These are phyloP conservation scores for Microctenopoma steveboyesi DNA, from an alignment of 2,797 vertebrate species.

Conservation along the genomic window DNA sequence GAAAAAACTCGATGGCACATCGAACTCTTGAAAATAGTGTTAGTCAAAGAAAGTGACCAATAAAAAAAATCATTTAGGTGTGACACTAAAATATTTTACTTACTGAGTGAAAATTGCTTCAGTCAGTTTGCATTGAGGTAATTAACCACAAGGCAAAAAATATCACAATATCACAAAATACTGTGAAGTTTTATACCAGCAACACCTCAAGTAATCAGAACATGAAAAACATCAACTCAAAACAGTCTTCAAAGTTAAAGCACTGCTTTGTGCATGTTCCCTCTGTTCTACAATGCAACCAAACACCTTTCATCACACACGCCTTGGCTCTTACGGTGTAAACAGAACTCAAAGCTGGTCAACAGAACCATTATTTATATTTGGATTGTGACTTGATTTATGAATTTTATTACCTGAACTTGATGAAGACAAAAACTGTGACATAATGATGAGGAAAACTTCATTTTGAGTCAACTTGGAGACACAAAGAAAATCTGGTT, in stretches of 20 bases:
- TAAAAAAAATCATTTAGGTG: too few species aligned
- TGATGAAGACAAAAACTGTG: constrained; percentile 20
- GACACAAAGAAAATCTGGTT: constrained; percentile 62
- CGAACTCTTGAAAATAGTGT: neutral
- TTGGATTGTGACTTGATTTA: constrained; percentile 44
- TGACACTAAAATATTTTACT: neutral
- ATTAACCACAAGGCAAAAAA: constrained; percentile 12
- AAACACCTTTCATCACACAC: constrained; percentile 44
- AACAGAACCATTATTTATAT: constrained; percentile 40
- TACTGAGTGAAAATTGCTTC: neutral
- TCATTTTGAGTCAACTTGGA: constrained; percentile 65
- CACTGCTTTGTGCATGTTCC: constrained; percentile 1
- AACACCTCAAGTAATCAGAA: constrained; percentile 15
- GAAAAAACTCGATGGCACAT: neutral
- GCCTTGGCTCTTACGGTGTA: constrained; percentile 22
- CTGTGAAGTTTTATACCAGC: constrained; percentile 10
- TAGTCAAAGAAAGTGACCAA: neutral
- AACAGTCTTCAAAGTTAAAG: constrained; percentile 15
- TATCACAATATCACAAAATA: constrained; percentile 2
- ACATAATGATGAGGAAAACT: constrained; percentile 64
- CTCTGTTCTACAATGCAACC: constrained; percentile 23
- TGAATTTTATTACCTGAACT: constrained; percentile 17
- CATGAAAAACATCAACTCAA: constrained; percentile 15
- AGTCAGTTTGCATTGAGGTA: constrained; percentile 14
- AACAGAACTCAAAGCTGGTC: constrained; percentile 23